Evolutionary conservation across 2,113 vertebrate genomes (phyloP).

Genomic region (Cyanoliseus patagonus): DNA sequence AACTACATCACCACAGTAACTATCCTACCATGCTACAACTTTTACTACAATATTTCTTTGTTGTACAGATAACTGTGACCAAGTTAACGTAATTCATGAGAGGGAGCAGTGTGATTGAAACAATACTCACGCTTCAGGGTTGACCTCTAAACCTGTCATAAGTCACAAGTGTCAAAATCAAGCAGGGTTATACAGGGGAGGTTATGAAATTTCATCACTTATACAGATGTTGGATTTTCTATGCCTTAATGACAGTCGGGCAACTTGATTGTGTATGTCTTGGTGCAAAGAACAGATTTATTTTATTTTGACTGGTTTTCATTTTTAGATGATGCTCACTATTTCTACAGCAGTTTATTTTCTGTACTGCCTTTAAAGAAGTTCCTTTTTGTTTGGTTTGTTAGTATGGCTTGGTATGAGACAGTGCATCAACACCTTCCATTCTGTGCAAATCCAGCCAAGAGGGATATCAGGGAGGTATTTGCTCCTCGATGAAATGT

Average conservation of each 20-base stretch:
- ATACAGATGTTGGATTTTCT: constrained; percentile 51
- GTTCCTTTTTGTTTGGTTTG: not conserved
- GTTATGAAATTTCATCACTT: constrained; percentile 65
- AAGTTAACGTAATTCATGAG: constrained; percentile 58
- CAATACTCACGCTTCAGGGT: constrained; percentile 58
- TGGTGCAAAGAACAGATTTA: not conserved
- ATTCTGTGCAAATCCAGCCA: not conserved
- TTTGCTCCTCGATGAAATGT: not conserved
- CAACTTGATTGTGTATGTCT: not conserved
- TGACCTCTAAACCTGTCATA: constrained; percentile 64
- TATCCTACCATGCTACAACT: constrained; percentile 39
- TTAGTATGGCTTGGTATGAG: not conserved
- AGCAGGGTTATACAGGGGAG: constrained; percentile 41
- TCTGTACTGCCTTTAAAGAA: not conserved
- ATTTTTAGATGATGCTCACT: not conserved
- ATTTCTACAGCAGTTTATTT: not conserved
- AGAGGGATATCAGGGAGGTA: not conserved
- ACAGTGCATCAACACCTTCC: not conserved
- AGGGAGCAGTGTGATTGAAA: constrained; percentile 54
- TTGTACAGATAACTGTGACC: constrained; percentile 63
- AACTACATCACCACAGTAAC: constrained; percentile 63
- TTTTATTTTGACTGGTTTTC: not conserved
- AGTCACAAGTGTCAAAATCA: constrained; percentile 65
- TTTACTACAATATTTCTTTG: constrained; percentile 65
- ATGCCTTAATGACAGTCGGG: not conserved